A percentile compares a stretch with the other conserved stretches of the same genome.
Evolutionary conservation across 2,113 vertebrate species (phyloP).

Genomic region (Polyodon spathula): DNA sequence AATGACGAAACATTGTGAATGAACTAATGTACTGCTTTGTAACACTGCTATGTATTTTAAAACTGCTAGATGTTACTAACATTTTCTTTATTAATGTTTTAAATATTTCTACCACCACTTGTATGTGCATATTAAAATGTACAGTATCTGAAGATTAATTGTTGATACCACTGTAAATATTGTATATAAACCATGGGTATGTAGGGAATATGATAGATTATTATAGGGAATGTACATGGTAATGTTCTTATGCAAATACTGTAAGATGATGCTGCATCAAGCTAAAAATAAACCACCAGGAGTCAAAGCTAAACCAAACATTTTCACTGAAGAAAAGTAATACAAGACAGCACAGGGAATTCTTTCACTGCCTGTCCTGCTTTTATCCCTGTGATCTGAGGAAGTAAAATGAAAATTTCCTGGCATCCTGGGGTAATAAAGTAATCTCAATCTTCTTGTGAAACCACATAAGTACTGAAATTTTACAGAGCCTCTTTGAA

Average conservation of each 20-base stretch:
- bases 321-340: conserved; percentile 77
- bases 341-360: conserved; percentile 78
- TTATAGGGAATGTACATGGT: conserved; percentile 41
- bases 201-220: conserved; percentile 2
- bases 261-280: conserved; percentile 76
- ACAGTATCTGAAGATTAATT: too few relatives aligned
- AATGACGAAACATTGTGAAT: too few relatives aligned
- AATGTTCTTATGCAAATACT: conserved; percentile 60
- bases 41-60: too few relatives aligned
- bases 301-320: conserved; percentile 71
- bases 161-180: too few relatives aligned
- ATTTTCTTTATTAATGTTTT: too few relatives aligned
- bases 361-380: conserved; percentile 70
- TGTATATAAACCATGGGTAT: too few relatives aligned
- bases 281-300: conserved; percentile 74
- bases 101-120: too few relatives aligned
- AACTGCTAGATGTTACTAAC: too few relatives aligned
- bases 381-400: conserved; percentile 89
- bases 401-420: conserved; percentile 91
- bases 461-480: conserved; percentile 71
- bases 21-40: too few relatives aligned
- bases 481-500: conserved; percentile 73
- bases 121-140: too few relatives aligned
- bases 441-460: conserved; percentile 84
- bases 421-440: conserved; percentile 92